These are phyloP conservation scores for Mesocentrotus franciscanus DNA, from an alignment of 53 echinoderm and acorn worm genomes.

Conservation along the genomic window DNA sequence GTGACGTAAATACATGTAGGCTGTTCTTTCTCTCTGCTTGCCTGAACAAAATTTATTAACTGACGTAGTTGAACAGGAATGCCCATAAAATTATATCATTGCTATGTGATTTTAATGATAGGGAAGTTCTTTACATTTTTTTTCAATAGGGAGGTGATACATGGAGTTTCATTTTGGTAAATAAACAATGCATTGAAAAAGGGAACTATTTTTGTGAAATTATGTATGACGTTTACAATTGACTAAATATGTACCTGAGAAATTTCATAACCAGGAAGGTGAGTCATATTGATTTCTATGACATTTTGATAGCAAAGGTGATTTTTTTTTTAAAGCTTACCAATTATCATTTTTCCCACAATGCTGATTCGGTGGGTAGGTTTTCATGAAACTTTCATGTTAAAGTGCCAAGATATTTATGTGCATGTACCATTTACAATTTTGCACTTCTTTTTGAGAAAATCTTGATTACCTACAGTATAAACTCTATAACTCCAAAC, in stretches of 20 bases:
- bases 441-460: too few relatives aligned
- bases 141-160: not conserved
- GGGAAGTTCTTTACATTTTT: not conserved
- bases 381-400: not conserved
- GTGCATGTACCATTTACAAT: too few relatives aligned
- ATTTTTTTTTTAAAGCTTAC: not conserved
- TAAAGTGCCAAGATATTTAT: too few relatives aligned
- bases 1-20: slow-evolving; percentile 40
- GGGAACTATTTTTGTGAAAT: not conserved
- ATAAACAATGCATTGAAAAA: not conserved
- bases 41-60: slow-evolving; percentile 13
- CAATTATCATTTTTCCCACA: not conserved
- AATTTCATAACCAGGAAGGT: not conserved
- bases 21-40: not conserved
- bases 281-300: not conserved
- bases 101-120: not conserved
- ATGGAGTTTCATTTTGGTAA: not conserved
- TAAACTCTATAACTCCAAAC: too few relatives aligned
- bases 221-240: not conserved
- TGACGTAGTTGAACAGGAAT: slow-evolving; percentile 29
- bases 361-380: not conserved
- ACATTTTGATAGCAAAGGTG: not conserved
- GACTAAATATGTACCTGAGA: not conserved
- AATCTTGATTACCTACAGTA: too few relatives aligned
- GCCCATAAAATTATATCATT: not conserved